Base-by-base conservation (phyloP, 2,113 vertebrate genomes). In the Syngnathus typhle region DNA sequence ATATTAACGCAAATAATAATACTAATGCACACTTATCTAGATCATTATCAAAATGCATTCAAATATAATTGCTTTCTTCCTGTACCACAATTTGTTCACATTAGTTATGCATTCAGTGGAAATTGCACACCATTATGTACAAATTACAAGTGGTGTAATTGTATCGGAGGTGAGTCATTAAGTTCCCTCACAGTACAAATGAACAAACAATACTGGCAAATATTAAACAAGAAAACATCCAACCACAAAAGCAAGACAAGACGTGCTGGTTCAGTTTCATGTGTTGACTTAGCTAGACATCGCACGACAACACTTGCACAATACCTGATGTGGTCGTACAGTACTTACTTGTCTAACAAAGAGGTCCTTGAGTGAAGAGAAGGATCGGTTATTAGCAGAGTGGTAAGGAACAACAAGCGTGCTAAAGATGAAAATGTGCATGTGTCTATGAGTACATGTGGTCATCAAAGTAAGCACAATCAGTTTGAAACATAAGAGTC, bases 271-370 rank as follows among this genome's bases (percentile, higher is more conserved):
- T 82, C 77, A 64, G 72, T 44, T 71, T 69, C 77, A 86, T 78
- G 86, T 79, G 83, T 38, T 47, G 62, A 71, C 72, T 82, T 70
- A 79, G 62, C 12, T 38, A 49, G 60, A 62, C 39, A 52, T 52
- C 64, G 39, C 18, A 60, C 65, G 36, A 81, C 56, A 65, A 66
- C 75, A 77, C 49, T 47, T 65, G 49, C 32, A 78, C n/a, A 73
- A 74, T 43, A 66, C 47, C 59, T 61, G 51, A 32, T 59, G 41
- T 59, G 60, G 23, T 51, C 18, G 15, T 7, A 55, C 19, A 21
- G 74, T 87, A 88, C 88, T 88, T 79, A 89, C 85, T 70, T 75
- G 6, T 75, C 63, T 74, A 83, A 78, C 52, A 65, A 71, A 66
- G 60, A 36, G 37, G 49, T 62, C 82, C 77, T 78, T 84, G 73